Base-by-base conservation (phyloP, 2,888 invertebrate species). In the Aphidoletes aphidimyza region DNA sequence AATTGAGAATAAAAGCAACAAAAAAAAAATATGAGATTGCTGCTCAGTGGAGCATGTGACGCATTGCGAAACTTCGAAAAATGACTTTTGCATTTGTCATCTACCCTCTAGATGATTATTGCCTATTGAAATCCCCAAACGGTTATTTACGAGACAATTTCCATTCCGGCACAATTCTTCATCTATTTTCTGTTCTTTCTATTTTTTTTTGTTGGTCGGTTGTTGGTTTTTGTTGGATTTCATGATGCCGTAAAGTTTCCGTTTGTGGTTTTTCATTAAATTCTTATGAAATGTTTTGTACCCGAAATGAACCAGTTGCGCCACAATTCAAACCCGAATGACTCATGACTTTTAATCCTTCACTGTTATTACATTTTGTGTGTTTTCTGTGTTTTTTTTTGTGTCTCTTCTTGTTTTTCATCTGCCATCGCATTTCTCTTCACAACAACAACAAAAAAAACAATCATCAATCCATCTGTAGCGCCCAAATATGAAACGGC, bases 401-500 rank as follows among this genome's bases (percentile, higher is more conserved):
- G 17, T 2, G 8, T 47, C 11, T 47, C 3, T 47, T 54, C 22
- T 54, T 22, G 3, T 22, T 2, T 22, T 54, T 5, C 22, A 0
- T 54, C 17, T 47, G 2, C 19, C 47, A 39, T 47, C 47, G 8
- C 47, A 11, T 19, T 47, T 19, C 2, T 47, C 17, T 19, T 17
- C 47, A n/a, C n/a, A n/a, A n/a, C n/a, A n/a, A n/a, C n/a, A n/a
- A n/a, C n/a, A n/a, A n/a, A n/a, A n/a, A n/a, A n/a, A n/a, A n/a
- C n/a, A n/a, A n/a, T 47, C 47, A 2, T 19, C 47, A 9, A 22
- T 54, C 22, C 22, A 22, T 54, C 22, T 69, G 19, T 69, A 91
- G 91, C 91, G 88, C 93, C 94, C 87, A 93, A 95, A 90, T 97
- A 97, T 91, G 95, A 95, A 90, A 97, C 97, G 86, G 96, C 96